Base-by-base conservation (phyloP, 1,140 invertebrate genomes). In the Drosophila equinoxialis region DNA sequence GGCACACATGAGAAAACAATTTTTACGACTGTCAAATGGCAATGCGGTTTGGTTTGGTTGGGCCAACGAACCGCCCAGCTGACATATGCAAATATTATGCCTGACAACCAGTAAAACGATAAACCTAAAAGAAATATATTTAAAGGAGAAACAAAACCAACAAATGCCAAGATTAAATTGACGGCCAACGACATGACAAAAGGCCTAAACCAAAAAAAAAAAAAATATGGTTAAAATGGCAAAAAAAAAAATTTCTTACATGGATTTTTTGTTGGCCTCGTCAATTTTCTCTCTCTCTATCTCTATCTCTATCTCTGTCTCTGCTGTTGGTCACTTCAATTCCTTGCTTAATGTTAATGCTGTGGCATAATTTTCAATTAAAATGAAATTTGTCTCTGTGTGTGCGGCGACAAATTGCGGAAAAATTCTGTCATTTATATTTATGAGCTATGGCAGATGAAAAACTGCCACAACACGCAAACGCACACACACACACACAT, bases 331-430 rank as follows among this genome's bases (percentile, higher is more conserved):
- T 20, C 73, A 79, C 57, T 20, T 76, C 65, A 79, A 79, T 79
- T 79, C 71, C 35, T 64, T 68, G 71, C 65, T 79, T 84, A 86
- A 86, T 86, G 80, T 75, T 87, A 89, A 75, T 89, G 84, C 84
- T 79, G 68, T 73, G 80, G 84, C 84, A 87, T 87, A 87, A 89
- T 87, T 87, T 87, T 87, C 84, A 87, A 87, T 87, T 87, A 87
- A 87, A 87, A 83, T 89, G 69, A 87, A 87, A 87, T 89, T 87
- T 87, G 84, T 82, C 87, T 89, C 89, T 81, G 73, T 51, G 17
- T 23, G 17, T 17, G 45, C 14, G 14, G 14, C 84, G 84, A 87
- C 80, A 87, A 87, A 87, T 78, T 87, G 80, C 77, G 64, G 68
- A 75, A 74, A 77, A 82, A 82, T 68, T 17, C 75, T 65, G 69